Conservation (phyloP, 30 jellyfish, hydroid and myxozoan genomes). For the Hydra vulgaris region DNA sequence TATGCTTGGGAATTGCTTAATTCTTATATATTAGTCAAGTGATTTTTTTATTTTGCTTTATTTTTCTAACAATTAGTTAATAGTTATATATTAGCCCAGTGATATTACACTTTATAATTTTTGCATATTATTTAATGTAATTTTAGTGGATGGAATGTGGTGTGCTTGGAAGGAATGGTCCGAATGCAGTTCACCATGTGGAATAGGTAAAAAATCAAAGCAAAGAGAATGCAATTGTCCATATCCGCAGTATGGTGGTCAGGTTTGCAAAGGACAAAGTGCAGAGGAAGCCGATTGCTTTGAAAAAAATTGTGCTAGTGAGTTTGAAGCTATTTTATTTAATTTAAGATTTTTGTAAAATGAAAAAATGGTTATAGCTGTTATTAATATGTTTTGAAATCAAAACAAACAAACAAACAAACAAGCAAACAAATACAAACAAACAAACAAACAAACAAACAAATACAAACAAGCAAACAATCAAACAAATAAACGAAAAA, state of each 20-base stretch:
- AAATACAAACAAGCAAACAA: too few species aligned
- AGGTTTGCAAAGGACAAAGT: conserved; percentile 67
- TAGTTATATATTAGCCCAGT: too few species aligned
- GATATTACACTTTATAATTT: too few species aligned
- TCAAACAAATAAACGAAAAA: too few species aligned
- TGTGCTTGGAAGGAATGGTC: conserved; percentile 92
- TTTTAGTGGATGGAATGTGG: conserved; percentile 60
- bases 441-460: too few species aligned
- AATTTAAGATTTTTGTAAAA: neutral
- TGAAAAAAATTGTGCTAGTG: conserved; percentile 75
- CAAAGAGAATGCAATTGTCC: conserved; percentile 75
- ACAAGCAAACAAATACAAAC: too few species aligned
- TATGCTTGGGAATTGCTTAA: neutral
- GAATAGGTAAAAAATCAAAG: conserved; percentile 51
- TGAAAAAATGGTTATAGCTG: neutral
- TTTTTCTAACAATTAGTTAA: neutral
- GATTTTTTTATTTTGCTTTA: neutral
- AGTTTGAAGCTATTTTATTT: neutral
- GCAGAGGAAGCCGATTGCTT: conserved; percentile 42
- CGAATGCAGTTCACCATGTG: conserved; percentile 80
- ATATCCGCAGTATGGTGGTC: conserved; percentile 76
- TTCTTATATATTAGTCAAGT: too few species aligned
- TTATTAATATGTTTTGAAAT: too few species aligned
- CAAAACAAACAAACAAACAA: too few species aligned
- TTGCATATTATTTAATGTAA: too few species aligned